A percentile compares a stretch with the other conserved stretches of the same genome.
phyloP scores from a whole-genome alignment of 2,113 vertebrate genomes.

The Lophotis ruficrista region DNA sequence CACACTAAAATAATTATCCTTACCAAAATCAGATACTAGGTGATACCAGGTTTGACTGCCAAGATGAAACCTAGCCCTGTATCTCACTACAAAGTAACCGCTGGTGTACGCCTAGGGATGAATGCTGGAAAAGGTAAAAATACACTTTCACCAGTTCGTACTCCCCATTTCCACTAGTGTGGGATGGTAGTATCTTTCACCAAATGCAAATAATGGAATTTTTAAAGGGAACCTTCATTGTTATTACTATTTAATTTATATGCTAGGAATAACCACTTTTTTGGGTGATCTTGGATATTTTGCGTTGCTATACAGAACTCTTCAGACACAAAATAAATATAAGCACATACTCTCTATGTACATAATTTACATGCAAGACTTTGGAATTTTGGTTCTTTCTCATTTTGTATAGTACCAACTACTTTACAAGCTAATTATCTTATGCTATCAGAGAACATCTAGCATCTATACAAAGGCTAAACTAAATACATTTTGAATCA shows the following conservation, averaged over 20 bases:
- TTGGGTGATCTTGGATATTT: neutral
- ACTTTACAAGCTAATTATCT: slow-evolving; percentile 3
- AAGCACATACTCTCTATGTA: neutral
- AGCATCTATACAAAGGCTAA: slow-evolving; percentile 18
- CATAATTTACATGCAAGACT: slow-evolving; percentile 11
- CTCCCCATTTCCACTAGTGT: neutral
- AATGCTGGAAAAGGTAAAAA: neutral
- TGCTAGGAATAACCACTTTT: neutral
- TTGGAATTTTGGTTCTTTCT: slow-evolving; percentile 13
- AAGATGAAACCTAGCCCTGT: neutral
- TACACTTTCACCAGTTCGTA: neutral
- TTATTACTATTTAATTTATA: neutral
- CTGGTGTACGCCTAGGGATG: neutral
- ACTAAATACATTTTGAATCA: slow-evolving; percentile 50
- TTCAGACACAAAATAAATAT: slow-evolving; percentile 1
- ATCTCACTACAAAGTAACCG: neutral
- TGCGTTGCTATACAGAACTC: neutral
- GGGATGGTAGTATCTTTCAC: neutral
- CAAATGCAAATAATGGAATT: neutral
- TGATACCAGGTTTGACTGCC: neutral
- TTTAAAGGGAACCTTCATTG: neutral
- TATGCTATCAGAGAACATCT: slow-evolving; percentile 3
- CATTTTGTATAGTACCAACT: neutral
- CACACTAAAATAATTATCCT: neutral
- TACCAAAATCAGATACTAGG: neutral